Conservation (phyloP, 2,113 vertebrate genomes). For the Taxidea taxus region DNA sequence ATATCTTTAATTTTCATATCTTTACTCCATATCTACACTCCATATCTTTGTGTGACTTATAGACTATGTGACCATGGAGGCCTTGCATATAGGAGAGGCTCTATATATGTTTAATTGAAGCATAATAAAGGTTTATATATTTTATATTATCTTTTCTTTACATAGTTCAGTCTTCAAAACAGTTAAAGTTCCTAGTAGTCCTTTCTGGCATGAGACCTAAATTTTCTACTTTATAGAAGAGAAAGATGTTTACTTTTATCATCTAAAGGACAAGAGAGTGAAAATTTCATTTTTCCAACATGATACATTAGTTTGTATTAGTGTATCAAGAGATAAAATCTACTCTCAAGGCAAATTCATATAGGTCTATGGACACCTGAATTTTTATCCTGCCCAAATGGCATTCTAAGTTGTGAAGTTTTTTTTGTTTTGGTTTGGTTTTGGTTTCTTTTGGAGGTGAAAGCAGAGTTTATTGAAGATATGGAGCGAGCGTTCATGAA, state of each 20-base stretch:
- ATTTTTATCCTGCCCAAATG: slow-evolving; percentile 21
- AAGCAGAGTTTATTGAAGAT: neutral
- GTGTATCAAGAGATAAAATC: neutral
- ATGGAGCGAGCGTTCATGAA: neutral
- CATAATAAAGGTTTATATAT: neutral
- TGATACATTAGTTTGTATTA: neutral
- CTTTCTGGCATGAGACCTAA: neutral
- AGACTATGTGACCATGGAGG: neutral
- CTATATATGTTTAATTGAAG: neutral
- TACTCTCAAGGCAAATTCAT: slow-evolving; percentile 20
- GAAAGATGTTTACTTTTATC: slow-evolving; percentile 33
- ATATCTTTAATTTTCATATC: neutral
- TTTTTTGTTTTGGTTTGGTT: neutral
- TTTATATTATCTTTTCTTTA: slow-evolving; percentile 3
- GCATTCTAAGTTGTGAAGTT: neutral
- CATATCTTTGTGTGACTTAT: too few species aligned
- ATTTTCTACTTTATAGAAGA: slow-evolving; percentile 15
- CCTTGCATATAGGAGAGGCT: neutral
- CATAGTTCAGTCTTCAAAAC: neutral
- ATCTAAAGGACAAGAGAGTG: neutral
- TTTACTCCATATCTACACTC: too few species aligned
- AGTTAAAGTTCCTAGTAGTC: neutral
- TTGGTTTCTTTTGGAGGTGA: neutral
- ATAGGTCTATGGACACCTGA: neutral
- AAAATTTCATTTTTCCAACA: neutral